Conservation (phyloP, 2,888 invertebrate species). For the Euclidia mi region DNA sequence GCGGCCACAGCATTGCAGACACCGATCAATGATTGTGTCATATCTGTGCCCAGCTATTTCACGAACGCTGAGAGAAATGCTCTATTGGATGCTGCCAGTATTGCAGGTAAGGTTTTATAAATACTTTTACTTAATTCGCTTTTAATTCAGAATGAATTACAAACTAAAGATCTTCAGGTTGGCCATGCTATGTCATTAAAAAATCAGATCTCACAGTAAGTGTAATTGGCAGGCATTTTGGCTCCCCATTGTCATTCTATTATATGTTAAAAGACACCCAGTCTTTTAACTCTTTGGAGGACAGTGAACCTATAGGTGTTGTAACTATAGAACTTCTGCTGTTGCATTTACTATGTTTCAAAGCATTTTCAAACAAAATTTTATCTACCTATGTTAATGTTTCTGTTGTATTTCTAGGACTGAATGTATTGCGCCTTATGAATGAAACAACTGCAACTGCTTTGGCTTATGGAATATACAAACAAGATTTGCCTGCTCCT, state of each 20-base stretch:
- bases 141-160: no score
- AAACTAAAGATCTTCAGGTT: no score
- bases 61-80: slow-evolving; percentile 98
- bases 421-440: slow-evolving; percentile 98
- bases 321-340: no score
- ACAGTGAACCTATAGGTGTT: no score
- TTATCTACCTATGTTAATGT: background rate
- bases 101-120: slow-evolving; percentile 91
- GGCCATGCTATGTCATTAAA: no score
- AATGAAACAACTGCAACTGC: slow-evolving; percentile 99
- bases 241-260: no score
- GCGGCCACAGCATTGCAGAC: slow-evolving; percentile 96
- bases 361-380: background rate
- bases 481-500: slow-evolving; percentile 97
- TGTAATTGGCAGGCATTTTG: no score
- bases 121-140: background rate
- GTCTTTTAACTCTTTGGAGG: no score
- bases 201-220: no score
- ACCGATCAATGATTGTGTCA: slow-evolving; percentile 98
- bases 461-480: slow-evolving; percentile 99
- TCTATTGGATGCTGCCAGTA: slow-evolving; percentile 96
- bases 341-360: no score
- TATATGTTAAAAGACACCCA: no score
- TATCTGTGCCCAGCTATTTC: slow-evolving; percentile 98
- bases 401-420: slow-evolving; percentile 77